Conservation (phyloP, 2,113 vertebrate species). For the Ranitomeya imitator region DNA sequence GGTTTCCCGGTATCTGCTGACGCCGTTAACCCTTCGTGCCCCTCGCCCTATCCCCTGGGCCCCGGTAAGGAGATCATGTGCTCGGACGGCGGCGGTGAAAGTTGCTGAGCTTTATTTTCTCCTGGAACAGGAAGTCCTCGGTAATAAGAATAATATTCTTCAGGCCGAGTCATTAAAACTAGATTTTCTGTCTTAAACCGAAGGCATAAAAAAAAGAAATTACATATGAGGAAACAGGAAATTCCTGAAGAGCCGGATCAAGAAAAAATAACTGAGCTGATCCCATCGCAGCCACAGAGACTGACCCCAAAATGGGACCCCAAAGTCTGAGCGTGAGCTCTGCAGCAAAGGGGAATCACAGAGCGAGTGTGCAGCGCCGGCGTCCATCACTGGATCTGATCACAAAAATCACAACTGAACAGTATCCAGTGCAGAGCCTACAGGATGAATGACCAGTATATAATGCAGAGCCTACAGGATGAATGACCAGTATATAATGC, state of each 20-base stretch:
- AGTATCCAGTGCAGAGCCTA: no score
- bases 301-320: background rate
- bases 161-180: conserved; percentile 29
- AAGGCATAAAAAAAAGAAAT: conserved; percentile 63
- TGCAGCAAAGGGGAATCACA: no score
- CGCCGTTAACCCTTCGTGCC: background rate
- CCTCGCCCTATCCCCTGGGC: background rate
- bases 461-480: no score
- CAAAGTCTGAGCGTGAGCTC: background rate
- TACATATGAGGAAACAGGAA: conserved; percentile 70
- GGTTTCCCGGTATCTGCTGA: background rate
- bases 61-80: background rate
- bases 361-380: no score
- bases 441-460: no score
- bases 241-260: conserved; percentile 59
- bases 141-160: background rate
- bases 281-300: background rate
- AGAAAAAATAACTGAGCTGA: conserved; percentile 1
- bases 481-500: no score
- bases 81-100: background rate
- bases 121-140: background rate
- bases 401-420: no score
- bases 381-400: no score
- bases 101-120: background rate
- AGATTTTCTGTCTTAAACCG: conserved; percentile 27